Evolutionary conservation across 2,113 vertebrate genomes (phyloP).

Genomic region (Vombatus ursinus): DNA sequence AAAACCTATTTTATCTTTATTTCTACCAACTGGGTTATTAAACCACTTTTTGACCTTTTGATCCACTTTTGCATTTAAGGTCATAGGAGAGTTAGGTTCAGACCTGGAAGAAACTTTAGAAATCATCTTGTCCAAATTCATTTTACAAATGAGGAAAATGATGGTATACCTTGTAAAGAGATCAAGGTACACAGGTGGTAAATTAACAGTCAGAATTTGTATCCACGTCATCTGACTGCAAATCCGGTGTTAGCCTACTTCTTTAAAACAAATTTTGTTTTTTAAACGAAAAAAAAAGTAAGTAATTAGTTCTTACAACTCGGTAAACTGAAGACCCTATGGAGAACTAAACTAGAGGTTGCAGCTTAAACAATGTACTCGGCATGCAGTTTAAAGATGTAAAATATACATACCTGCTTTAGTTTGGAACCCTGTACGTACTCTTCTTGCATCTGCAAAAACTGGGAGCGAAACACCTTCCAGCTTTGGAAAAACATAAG

Average conservation of each 20-base stretch:
- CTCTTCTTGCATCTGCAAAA: constrained; percentile 62
- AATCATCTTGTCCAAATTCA: background rate
- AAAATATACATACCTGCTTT: background rate
- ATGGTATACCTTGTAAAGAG: background rate
- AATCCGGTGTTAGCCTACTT: background rate
- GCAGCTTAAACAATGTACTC: background rate
- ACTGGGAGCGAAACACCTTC: constrained; percentile 89
- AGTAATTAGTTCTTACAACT: background rate
- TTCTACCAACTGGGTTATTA: background rate
- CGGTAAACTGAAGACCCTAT: background rate
- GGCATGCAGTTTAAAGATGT: fast-evolving
- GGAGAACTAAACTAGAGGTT: background rate
- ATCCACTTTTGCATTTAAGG: background rate
- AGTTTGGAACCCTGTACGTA: fast-evolving
- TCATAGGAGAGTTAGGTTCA: background rate
- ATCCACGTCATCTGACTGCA: background rate
- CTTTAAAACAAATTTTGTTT: no score
- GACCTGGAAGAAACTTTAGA: background rate
- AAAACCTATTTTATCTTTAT: background rate
- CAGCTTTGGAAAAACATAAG: constrained; percentile 79
- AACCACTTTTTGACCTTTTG: background rate
- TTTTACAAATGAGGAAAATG: background rate
- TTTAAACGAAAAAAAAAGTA: background rate
- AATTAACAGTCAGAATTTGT: background rate
- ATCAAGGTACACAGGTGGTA: background rate